A percentile compares a stretch with the other conserved stretches of the same genome.
Conservation (phyloP, 2,888 invertebrate genomes). For the Plebejus melissa region DNA sequence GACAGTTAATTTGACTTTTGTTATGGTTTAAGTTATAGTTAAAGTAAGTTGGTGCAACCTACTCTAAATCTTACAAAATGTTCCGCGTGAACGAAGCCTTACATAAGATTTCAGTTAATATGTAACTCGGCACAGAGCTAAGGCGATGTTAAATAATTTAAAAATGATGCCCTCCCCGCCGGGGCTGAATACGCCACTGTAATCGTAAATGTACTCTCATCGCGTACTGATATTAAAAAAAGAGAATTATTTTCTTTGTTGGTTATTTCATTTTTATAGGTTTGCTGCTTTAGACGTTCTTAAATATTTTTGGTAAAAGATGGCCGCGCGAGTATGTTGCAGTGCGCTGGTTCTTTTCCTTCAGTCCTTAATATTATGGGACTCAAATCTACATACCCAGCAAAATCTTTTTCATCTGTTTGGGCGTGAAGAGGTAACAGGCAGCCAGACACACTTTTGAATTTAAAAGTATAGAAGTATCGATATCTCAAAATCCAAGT, state of each 20-base stretch:
- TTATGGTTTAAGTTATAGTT: too few species aligned
- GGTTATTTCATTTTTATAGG: not conserved
- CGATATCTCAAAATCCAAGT: too few species aligned
- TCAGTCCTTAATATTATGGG: too few species aligned
- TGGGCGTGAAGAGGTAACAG: too few species aligned
- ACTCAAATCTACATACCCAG: too few species aligned
- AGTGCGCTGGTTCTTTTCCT: too few species aligned
- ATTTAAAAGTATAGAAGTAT: too few species aligned
- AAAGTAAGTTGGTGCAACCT: too few species aligned
- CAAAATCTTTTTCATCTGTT: too few species aligned
- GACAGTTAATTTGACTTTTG: too few species aligned
- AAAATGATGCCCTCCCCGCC: conserved; percentile 34
- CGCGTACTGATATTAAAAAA: conserved; percentile 30
- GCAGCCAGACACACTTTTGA: too few species aligned
- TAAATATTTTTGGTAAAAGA: not conserved
- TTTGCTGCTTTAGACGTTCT: not conserved
- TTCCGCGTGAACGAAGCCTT: conserved; percentile 3
- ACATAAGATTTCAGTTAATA: conserved; percentile 17
- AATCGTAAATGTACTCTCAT: conserved; percentile 36
- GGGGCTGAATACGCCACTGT: conserved; percentile 31
- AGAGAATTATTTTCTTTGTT: conserved; percentile 19
- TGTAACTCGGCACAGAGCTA: conserved; percentile 28
- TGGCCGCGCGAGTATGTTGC: too few species aligned
- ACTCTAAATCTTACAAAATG: not conserved
- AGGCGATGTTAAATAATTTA: conserved; percentile 34